phyloP scores from a whole-genome alignment of 2,113 vertebrate genomes.

The Jaculus jaculus region DNA sequence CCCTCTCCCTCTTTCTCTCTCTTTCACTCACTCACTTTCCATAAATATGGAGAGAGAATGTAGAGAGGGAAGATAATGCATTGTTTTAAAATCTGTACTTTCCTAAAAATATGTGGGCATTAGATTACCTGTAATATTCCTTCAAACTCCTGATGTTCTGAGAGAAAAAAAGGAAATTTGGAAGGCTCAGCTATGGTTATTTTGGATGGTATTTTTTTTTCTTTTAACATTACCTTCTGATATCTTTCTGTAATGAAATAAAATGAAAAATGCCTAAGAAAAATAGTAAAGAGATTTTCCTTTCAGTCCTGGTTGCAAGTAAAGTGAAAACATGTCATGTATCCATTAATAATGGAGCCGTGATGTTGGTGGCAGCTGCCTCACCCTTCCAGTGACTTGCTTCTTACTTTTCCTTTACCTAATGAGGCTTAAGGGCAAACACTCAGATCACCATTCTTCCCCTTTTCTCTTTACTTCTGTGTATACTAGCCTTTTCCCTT shows the following conservation, averaged over 20 bases:
- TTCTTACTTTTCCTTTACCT: neutral
- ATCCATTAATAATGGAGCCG: neutral
- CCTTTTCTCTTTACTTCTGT: conserved; percentile 3
- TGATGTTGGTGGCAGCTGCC: neutral
- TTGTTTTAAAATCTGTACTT: neutral
- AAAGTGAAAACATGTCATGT: neutral
- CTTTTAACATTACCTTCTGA: conserved; percentile 11
- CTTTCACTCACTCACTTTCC: no score
- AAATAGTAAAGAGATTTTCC: conserved; percentile 4
- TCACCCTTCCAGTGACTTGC: neutral
- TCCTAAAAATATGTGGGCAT: conserved; percentile 37
- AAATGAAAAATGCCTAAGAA: conserved; percentile 29
- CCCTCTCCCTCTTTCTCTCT: no score
- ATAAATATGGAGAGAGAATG: no score
- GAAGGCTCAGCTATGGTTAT: conserved; percentile 11
- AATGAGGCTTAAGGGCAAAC: neutral
- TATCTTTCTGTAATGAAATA: neutral
- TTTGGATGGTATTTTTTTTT: conserved; percentile 9
- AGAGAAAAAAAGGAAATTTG: neutral
- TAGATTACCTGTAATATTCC: neutral
- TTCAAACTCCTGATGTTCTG: neutral
- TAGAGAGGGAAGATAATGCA: neutral
- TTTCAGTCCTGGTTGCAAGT: neutral
- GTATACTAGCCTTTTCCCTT: neutral
- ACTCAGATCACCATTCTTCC: neutral